phyloP scores from a whole-genome alignment of 1,140 invertebrate species.

The Oncopodura yosiiana region DNA sequence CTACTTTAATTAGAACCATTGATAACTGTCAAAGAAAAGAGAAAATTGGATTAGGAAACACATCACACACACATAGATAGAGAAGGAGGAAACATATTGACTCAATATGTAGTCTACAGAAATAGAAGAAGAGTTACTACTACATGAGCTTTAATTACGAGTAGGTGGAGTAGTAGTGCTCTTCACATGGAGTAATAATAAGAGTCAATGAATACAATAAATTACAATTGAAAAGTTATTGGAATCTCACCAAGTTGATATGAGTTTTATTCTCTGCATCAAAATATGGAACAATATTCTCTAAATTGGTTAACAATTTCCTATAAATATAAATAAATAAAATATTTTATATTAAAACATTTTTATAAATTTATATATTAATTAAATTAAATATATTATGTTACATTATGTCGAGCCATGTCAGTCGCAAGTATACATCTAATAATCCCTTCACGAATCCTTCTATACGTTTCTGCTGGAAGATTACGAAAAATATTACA shows the following conservation, averaged over 20 bases:
- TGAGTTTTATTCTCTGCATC: conserved; percentile 65
- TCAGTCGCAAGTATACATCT: conserved; percentile 70
- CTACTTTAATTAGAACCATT: conserved; percentile 77
- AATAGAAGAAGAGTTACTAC: no score
- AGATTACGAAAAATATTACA: conserved; percentile 68
- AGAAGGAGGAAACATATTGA: no score
- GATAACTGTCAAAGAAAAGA: conserved; percentile 50
- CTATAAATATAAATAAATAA: no score
- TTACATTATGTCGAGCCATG: conserved; percentile 74
- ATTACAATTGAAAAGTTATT: no score
- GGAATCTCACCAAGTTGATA: conserved; percentile 61
- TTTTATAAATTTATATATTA: no score
- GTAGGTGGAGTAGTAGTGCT: no score
- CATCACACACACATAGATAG: background rate
- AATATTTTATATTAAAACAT: no score
- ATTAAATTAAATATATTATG: no score
- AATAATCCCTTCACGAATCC: conserved; percentile 68
- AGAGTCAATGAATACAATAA: no score
- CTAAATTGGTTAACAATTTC: conserved; percentile 69
- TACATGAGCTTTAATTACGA: no score
- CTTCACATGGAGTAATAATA: no score
- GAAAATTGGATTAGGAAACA: background rate
- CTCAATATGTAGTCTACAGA: no score
- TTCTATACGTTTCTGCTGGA: conserved; percentile 50
- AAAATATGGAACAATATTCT: conserved; percentile 57